phyloP scores from a whole-genome alignment of 2,113 vertebrate genomes.

The Lepus americanus region DNA sequence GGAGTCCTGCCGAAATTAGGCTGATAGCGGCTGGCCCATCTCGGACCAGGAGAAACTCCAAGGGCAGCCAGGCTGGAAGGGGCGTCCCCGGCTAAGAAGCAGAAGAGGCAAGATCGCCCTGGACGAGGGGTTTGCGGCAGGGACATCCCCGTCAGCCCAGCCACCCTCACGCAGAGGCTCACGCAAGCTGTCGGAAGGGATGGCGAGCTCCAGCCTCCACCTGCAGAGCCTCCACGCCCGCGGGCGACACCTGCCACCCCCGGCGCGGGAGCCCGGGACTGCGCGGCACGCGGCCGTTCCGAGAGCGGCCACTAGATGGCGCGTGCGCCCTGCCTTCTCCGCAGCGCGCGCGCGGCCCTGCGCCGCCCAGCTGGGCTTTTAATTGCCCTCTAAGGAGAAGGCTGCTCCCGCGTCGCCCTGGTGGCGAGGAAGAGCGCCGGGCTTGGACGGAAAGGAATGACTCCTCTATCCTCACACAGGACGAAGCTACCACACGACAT shows the following conservation, averaged over 20 bases:
- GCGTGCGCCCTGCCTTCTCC: slow-evolving; percentile 27
- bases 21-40: neutral
- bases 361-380: slow-evolving; percentile 23
- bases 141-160: neutral
- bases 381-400: neutral
- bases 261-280: accelerated
- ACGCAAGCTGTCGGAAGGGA: neutral
- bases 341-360: neutral
- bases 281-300: neutral
- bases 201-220: accelerated
- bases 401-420: slow-evolving; percentile 28
- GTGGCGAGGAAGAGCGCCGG: neutral
- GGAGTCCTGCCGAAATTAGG: neutral
- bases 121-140: neutral
- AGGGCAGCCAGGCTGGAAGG: neutral
- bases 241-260: neutral
- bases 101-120: neutral
- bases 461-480: neutral
- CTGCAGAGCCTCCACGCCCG: neutral
- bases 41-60: neutral
- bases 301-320: slow-evolving; percentile 75
- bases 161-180: neutral
- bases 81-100: neutral
- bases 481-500: neutral
- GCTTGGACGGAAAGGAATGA: neutral